Percentiles rank a stretch among this genome's conserved stretches.
These are phyloP conservation scores for Haliclona indistincta DNA, from an alignment of 37 sponge, comb jelly and placozoan genomes.

Conservation along the genomic window DNA sequence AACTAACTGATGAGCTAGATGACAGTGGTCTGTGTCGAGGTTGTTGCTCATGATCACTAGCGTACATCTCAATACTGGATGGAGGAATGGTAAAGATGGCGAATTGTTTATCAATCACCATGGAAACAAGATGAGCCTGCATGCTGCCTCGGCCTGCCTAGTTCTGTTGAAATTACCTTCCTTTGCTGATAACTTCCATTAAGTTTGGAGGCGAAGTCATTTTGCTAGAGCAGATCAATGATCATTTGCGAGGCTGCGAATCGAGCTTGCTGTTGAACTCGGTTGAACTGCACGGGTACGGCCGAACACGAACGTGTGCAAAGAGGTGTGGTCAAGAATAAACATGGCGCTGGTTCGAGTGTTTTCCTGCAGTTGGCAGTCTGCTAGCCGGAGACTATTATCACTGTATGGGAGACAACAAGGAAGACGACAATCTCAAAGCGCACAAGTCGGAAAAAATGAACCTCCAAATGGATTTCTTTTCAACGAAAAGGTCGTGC, in stretches of 20 bases:
- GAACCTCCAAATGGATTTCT: slow-evolving; percentile 76
- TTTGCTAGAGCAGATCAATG: neutral
- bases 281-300: neutral
- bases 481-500: slow-evolving; percentile 67
- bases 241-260: no score
- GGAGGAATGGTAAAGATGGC: neutral
- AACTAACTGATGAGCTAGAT: no score
- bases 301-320: slow-evolving; percentile 6
- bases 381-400: no score
- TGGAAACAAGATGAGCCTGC: neutral
- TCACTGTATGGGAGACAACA: neutral
- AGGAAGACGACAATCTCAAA: no score
- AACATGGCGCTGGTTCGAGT: neutral
- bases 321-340: neutral
- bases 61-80: neutral
- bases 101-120: neutral
- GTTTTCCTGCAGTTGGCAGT: neutral
- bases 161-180: slow-evolving; percentile 29
- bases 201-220: slow-evolving; percentile 8
- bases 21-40: no score
- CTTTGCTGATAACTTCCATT: slow-evolving; percentile 33
- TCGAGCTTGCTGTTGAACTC: neutral
- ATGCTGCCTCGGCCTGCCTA: slow-evolving; percentile 1
- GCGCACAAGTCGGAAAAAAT: neutral
- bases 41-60: neutral